phyloP scores from a whole-genome alignment of 2,888 invertebrate genomes.

The Drosophila ustulata region DNA sequence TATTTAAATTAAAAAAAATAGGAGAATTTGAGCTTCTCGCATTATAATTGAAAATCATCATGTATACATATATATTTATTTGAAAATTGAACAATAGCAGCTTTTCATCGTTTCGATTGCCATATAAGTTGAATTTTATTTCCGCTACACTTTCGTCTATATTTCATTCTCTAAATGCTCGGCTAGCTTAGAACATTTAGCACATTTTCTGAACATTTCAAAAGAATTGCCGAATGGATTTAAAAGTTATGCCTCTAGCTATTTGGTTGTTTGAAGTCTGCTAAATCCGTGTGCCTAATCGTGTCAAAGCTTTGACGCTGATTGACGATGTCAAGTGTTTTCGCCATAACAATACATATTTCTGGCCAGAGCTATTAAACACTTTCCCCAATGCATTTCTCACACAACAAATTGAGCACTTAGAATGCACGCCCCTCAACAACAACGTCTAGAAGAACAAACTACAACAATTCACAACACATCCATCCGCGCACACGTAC shows the following conservation, averaged over 20 bases:
- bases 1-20: neutral
- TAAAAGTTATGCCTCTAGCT: neutral
- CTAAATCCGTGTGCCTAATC: conserved; percentile 31
- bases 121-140: neutral
- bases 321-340: conserved; percentile 82
- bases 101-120: neutral
- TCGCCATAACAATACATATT: conserved; percentile 24
- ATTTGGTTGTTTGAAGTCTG: conserved; percentile 16
- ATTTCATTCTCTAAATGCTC: neutral
- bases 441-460: conserved; percentile 12
- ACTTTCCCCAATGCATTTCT: conserved; percentile 66
- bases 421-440: conserved; percentile 52
- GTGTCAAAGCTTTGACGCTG: conserved; percentile 51
- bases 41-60: too few relatives aligned
- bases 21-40: neutral
- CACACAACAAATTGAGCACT: conserved; percentile 69
- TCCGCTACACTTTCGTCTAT: neutral
- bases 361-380: conserved; percentile 50
- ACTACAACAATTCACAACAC: conserved; percentile 34
- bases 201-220: neutral
- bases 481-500: conserved; percentile 59
- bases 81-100: too few relatives aligned
- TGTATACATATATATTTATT: too few relatives aligned
- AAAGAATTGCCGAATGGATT: neutral
- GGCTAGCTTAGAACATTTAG: neutral